Percentiles rank a stretch among this genome's conserved stretches.
These are phyloP conservation scores for Pseudolycoriella hygida DNA, from an alignment of 2,888 invertebrate genomes.

Conservation along the genomic window DNA sequence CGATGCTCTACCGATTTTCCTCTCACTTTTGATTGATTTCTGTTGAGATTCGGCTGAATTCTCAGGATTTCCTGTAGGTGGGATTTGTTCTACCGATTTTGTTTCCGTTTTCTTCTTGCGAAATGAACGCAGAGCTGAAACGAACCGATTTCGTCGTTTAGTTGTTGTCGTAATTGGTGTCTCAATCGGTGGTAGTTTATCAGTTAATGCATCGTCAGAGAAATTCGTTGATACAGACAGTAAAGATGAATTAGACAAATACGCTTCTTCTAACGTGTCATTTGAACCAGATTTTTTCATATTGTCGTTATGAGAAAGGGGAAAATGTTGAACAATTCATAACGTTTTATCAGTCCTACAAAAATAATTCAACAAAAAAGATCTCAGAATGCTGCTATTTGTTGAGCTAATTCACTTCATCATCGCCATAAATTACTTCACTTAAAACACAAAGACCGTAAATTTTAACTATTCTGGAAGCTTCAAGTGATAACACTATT, in stretches of 20 bases:
- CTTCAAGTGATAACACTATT: no score
- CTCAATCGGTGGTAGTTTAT: background rate
- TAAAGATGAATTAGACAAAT: background rate
- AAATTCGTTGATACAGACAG: conserved; percentile 1
- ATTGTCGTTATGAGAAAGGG: conserved; percentile 2
- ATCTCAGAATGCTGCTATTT: background rate
- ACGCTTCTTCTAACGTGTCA: conserved; percentile 8
- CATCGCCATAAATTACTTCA: no score
- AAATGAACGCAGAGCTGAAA: background rate
- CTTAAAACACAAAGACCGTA: no score
- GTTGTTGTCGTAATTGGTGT: background rate
- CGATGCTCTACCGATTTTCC: background rate
- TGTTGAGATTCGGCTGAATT: background rate
- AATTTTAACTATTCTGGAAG: no score
- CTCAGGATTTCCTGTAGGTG: background rate
- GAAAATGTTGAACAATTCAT: background rate
- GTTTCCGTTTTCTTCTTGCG: background rate
- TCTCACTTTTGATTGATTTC: background rate
- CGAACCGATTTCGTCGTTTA: background rate
- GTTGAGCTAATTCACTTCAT: background rate
- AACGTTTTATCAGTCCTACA: background rate
- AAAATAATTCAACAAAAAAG: background rate
- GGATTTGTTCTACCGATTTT: background rate
- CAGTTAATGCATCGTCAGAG: conserved; percentile 1
- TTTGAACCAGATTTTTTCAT: conserved; percentile 10